These are phyloP conservation scores for Ophioninae sp. DNA, from an alignment of 2,888 invertebrate species.

Conservation along the genomic window DNA sequence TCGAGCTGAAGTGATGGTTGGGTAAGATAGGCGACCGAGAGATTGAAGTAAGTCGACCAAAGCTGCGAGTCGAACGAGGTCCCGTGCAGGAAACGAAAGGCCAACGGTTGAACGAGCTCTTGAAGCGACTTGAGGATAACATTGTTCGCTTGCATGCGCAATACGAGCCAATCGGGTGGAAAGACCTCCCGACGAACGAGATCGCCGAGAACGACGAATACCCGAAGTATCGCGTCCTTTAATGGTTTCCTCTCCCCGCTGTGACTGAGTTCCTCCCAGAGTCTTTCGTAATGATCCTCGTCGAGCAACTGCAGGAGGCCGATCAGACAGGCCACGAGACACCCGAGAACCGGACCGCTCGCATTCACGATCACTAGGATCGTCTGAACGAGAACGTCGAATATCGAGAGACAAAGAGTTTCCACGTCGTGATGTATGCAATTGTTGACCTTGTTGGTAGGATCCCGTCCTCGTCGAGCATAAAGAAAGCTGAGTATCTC, in stretches of 20 bases:
- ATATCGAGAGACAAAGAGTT: constrained; percentile 89
- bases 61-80: constrained; percentile 83
- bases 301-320: constrained; percentile 93
- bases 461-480: constrained; percentile 81
- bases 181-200: constrained; percentile 91
- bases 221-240: constrained; percentile 92
- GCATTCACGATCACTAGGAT: constrained; percentile 91
- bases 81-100: constrained; percentile 90
- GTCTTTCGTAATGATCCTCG: constrained; percentile 92
- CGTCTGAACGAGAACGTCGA: constrained; percentile 93
- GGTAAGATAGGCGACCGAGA: constrained; percentile 90
- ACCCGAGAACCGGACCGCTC: constrained; percentile 88
- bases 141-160: constrained; percentile 93
- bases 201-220: constrained; percentile 90
- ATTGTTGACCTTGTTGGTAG: constrained; percentile 83
- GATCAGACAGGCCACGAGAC: constrained; percentile 92
- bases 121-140: constrained; percentile 92
- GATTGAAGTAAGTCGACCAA: constrained; percentile 90
- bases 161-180: constrained; percentile 94
- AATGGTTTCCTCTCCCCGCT: constrained; percentile 87
- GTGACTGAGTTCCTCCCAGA: constrained; percentile 90
- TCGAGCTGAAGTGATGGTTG: constrained; percentile 91
- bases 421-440: constrained; percentile 90
- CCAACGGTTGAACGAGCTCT: constrained; percentile 93
- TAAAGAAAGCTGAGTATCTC: constrained; percentile 89